Percentiles rank a stretch among this genome's conserved stretches.
Evolutionary conservation across 1,140 invertebrate species (phyloP).

Genomic region (Samia ricini): DNA sequence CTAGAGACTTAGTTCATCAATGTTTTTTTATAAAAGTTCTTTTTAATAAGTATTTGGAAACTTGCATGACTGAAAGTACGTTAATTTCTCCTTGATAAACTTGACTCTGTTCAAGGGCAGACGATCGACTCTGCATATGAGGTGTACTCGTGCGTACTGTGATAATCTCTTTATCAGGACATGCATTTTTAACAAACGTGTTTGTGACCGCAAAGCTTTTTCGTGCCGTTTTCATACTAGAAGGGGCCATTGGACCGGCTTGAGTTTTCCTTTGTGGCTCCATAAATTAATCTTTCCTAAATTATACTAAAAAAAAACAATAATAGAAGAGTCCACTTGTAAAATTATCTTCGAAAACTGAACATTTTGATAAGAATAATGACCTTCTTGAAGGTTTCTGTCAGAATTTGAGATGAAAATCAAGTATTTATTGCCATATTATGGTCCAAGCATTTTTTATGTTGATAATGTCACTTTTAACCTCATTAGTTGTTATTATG

Average conservation of each 20-base stretch:
- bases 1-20: no score
- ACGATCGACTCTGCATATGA: slow-evolving; percentile 41
- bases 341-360: background rate
- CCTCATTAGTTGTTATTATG: no score
- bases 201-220: slow-evolving; percentile 52
- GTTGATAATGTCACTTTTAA: no score
- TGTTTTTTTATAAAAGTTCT: no score
- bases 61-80: slow-evolving; percentile 61
- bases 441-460: no score
- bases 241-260: slow-evolving; percentile 51
- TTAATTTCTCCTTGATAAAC: slow-evolving; percentile 62
- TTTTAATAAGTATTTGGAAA: background rate
- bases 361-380: background rate
- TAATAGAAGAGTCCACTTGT: background rate
- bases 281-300: slow-evolving; percentile 30
- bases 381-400: background rate
- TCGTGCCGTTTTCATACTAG: slow-evolving; percentile 41
- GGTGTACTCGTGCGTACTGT: slow-evolving; percentile 62
- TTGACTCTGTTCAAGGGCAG: slow-evolving; percentile 52
- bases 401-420: background rate
- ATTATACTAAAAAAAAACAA: background rate
- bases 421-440: background rate
- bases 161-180: slow-evolving; percentile 51
- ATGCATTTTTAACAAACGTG: slow-evolving; percentile 35
- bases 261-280: slow-evolving; percentile 48